Conservation (phyloP, 2,797 vertebrate species). For the Acanthis flammea region DNA sequence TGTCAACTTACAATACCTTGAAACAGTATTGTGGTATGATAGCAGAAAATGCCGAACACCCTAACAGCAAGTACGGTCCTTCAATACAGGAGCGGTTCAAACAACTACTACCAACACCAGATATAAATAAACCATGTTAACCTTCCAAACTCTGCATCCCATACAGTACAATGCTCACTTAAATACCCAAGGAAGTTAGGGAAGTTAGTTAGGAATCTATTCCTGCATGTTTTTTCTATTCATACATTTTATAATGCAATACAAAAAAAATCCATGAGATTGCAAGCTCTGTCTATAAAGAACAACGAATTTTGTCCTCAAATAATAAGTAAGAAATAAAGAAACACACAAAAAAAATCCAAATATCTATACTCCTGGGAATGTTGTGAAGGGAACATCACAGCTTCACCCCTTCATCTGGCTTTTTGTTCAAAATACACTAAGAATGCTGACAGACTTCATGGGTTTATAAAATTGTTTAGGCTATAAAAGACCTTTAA, state of each 20-base stretch:
- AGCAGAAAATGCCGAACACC: neutral
- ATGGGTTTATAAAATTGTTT: neutral
- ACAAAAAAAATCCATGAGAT: neutral
- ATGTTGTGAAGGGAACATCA: neutral
- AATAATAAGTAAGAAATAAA: neutral
- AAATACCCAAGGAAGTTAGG: neutral
- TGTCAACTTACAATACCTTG: neutral
- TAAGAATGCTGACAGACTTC: neutral
- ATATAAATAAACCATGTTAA: accelerated
- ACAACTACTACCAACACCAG: neutral
- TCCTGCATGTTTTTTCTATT: neutral
- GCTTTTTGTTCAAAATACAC: neutral
- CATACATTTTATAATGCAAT: neutral
- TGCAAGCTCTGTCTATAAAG: neutral
- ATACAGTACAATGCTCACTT: neutral
- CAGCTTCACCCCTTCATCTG: neutral
- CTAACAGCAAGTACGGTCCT: accelerated
- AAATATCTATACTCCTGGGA: neutral
- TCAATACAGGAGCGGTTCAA: neutral
- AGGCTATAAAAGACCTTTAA: neutral
- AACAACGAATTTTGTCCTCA: neutral
- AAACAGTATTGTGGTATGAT: neutral
- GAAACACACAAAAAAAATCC: neutral
- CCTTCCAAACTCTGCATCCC: neutral
- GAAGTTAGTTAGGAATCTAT: neutral